Percentiles rank a stretch among this genome's conserved stretches.
These are phyloP conservation scores for Sarcophaga bullata DNA, from an alignment of 1,140 invertebrate species.

Conservation along the genomic window DNA sequence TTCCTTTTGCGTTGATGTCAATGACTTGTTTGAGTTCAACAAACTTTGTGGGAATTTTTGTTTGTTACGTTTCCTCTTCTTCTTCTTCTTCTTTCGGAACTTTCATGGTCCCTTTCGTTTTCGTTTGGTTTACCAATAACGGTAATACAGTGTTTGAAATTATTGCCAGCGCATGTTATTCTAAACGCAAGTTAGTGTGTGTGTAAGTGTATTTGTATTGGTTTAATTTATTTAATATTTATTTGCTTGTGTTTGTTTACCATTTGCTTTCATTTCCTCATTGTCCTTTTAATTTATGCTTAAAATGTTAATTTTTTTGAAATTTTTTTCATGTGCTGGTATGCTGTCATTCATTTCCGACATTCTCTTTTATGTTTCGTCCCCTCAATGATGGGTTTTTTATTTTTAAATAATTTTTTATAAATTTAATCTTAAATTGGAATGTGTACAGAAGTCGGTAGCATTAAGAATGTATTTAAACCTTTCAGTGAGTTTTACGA, in stretches of 20 bases:
- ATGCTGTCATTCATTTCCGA: background rate
- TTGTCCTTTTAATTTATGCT: background rate
- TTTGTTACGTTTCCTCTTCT: background rate
- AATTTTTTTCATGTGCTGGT: background rate
- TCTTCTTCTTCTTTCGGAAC: background rate
- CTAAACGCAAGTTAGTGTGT: background rate
- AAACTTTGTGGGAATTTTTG: constrained; percentile 34
- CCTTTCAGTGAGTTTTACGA: background rate
- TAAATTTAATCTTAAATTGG: too few species aligned
- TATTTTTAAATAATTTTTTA: too few species aligned
- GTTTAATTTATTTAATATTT: background rate
- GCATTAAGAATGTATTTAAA: too few species aligned
- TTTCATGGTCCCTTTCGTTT: constrained; percentile 6
- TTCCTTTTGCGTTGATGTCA: background rate
- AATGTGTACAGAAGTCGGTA: too few species aligned
- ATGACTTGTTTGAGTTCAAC: constrained; percentile 29
- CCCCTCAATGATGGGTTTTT: too few species aligned
- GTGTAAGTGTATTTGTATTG: background rate
- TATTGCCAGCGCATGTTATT: too few species aligned
- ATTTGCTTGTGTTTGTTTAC: background rate
- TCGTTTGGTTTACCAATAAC: background rate
- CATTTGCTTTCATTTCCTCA: background rate
- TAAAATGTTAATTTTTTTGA: constrained; percentile 5
- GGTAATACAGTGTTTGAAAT: too few species aligned
- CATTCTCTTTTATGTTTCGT: too few species aligned